Conservation (phyloP, 2,113 vertebrate genomes). For the Thymallus thymallus region DNA sequence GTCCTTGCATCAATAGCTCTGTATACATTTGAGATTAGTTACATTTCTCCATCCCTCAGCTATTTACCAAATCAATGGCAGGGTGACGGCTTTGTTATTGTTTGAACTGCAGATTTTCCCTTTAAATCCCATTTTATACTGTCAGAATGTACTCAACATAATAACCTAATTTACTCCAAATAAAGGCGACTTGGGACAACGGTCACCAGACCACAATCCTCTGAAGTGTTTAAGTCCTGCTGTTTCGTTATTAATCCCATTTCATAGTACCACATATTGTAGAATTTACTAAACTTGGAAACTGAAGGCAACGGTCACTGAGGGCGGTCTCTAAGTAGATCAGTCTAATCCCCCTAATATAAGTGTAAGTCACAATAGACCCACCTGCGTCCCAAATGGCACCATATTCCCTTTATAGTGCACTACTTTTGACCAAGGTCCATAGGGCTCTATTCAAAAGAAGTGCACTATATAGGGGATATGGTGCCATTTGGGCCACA, state of each 20-base stretch:
- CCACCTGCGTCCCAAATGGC: neutral
- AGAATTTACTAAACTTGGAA: slow-evolving; percentile 69
- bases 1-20: too few relatives aligned
- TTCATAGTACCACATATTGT: slow-evolving; percentile 25
- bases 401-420: neutral
- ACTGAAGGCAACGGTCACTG: slow-evolving; percentile 70
- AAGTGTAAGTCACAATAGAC: slow-evolving; percentile 1
- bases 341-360: slow-evolving; percentile 73
- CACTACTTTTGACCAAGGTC: neutral
- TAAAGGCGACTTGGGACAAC: neutral
- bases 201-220: neutral
- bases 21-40: too few relatives aligned
- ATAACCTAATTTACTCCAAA: neutral
- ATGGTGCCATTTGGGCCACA: too few relatives aligned
- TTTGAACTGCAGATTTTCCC: neutral
- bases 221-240: neutral
- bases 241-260: neutral
- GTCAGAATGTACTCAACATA: neutral
- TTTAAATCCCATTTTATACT: neutral
- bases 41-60: too few relatives aligned
- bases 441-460: too few relatives aligned
- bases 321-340: slow-evolving; percentile 75
- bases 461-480: too few relatives aligned
- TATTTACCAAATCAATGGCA: too few relatives aligned
- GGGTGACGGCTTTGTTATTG: neutral